Evolutionary conservation across 2,113 vertebrate genomes (phyloP).

Genomic region (Pimephales promelas): DNA sequence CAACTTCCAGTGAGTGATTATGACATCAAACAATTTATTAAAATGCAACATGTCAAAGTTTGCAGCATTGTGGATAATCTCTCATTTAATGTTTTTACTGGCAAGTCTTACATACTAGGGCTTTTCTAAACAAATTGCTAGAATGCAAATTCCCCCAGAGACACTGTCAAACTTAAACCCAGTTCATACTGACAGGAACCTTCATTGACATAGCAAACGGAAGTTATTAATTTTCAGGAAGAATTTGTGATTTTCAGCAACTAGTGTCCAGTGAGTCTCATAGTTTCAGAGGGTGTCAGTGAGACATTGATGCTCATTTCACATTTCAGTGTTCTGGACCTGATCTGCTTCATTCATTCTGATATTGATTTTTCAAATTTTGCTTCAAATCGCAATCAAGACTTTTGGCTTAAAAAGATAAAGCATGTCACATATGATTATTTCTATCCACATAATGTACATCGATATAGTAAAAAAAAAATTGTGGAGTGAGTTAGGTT

Average conservation of each 20-base stretch:
- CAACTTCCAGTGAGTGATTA: constrained; percentile 1
- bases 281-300: not conserved
- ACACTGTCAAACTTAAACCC: not conserved
- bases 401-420: not conserved
- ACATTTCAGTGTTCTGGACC: not conserved
- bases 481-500: not conserved
- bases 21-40: not conserved
- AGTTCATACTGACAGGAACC: not conserved
- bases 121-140: not conserved
- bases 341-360: not conserved
- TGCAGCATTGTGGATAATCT: constrained; percentile 5
- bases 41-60: not conserved
- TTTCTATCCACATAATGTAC: not conserved
- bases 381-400: not conserved
- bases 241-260: not conserved
- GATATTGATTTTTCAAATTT: not conserved
- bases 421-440: not conserved
- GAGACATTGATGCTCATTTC: not conserved
- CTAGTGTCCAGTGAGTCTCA: not conserved
- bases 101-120: constrained; percentile 1
- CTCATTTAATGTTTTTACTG: constrained; percentile 24
- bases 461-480: not conserved
- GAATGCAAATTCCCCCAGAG: not conserved
- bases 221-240: not conserved
- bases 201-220: not conserved